phyloP scores from a whole-genome alignment of 2,888 invertebrate genomes.

The Theretra japonica region DNA sequence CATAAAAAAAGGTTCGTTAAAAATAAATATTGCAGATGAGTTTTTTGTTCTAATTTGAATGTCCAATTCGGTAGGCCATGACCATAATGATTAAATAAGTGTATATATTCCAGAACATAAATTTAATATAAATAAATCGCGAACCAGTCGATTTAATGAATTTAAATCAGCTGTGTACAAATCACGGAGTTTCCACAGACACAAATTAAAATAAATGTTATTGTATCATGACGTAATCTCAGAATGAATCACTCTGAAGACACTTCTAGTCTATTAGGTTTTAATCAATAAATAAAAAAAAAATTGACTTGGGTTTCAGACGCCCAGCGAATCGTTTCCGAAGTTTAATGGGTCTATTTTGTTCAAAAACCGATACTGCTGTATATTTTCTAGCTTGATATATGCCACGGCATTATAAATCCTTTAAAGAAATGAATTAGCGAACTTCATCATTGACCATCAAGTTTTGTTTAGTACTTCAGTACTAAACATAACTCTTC shows the following conservation, averaged over 20 bases:
- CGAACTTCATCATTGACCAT: too few species aligned
- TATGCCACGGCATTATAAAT: too few species aligned
- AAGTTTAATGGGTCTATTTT: too few species aligned
- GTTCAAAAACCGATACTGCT: too few species aligned
- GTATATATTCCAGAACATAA: not conserved
- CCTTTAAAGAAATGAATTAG: too few species aligned
- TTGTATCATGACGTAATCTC: conserved; percentile 29
- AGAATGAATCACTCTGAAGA: conserved; percentile 31
- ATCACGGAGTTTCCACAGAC: conserved; percentile 9
- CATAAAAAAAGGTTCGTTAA: too few species aligned
- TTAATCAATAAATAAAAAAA: too few species aligned
- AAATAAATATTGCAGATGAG: not conserved
- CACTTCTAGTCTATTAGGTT: conserved; percentile 7
- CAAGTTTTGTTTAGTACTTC: too few species aligned
- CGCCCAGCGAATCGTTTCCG: too few species aligned
- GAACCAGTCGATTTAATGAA: conserved; percentile 12
- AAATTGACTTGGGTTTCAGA: too few species aligned
- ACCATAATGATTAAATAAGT: not conserved
- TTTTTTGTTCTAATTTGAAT: not conserved
- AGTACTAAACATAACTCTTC: too few species aligned
- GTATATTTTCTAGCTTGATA: too few species aligned
- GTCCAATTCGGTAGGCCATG: not conserved
- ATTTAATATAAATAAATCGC: conserved; percentile 14
- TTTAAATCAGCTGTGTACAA: conserved; percentile 17
- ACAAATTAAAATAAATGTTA: conserved; percentile 27